These are phyloP conservation scores for Emydoidea blandingii DNA, from an alignment of 2,797 vertebrate species.

Conservation along the genomic window DNA sequence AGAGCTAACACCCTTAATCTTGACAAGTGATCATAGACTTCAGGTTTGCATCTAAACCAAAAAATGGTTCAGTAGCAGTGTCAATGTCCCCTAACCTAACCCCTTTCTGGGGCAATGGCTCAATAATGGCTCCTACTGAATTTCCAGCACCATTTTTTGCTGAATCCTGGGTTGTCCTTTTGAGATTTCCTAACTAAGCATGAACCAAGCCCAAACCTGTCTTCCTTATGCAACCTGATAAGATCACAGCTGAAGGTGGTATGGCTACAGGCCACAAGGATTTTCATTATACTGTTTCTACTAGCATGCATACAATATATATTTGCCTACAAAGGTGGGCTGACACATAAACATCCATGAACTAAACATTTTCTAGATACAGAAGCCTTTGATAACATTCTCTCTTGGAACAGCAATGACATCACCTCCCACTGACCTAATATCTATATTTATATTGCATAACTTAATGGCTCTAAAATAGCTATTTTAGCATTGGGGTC, in stretches of 20 bases:
- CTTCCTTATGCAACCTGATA: background rate
- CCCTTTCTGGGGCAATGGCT: conserved; percentile 9
- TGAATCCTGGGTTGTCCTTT: background rate
- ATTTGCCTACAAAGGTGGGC: background rate
- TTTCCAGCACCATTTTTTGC: background rate
- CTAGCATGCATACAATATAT: background rate
- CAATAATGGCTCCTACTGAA: conserved; percentile 22
- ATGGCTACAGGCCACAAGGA: background rate
- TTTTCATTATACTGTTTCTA: background rate
- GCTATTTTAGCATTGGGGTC: background rate
- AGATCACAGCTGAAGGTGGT: background rate
- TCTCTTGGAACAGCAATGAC: background rate
- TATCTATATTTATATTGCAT: background rate
- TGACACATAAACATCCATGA: background rate
- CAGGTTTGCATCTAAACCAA: background rate
- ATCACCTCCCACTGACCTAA: background rate
- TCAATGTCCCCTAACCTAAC: background rate
- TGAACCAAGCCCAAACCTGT: conserved; percentile 42
- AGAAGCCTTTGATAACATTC: background rate
- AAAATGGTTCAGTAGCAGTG: background rate
- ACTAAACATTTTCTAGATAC: background rate
- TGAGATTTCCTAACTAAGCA: conserved; percentile 36
- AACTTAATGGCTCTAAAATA: background rate
- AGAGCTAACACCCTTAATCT: background rate
- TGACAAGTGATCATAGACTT: background rate